Evolutionary conservation across 1,140 invertebrate species (phyloP).

Genomic region (Brachionus asplanchnoidis): DNA sequence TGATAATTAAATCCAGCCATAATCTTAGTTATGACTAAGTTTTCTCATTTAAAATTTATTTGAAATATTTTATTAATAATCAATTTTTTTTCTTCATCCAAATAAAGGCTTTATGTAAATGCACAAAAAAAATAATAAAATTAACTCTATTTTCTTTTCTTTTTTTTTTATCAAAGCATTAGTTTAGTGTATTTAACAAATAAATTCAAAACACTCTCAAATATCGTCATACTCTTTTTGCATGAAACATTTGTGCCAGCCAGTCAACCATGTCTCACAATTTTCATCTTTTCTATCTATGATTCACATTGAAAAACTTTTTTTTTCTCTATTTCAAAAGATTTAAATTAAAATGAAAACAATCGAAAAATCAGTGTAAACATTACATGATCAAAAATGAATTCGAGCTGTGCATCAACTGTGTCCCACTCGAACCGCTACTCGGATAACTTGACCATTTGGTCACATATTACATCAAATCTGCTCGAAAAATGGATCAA

Average conservation of each 20-base stretch:
- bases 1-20: conserved; percentile 24
- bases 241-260: not conserved
- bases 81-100: not conserved
- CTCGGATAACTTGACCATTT: not conserved
- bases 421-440: not conserved
- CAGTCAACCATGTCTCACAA: not conserved
- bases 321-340: not conserved
- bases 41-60: conserved; percentile 18
- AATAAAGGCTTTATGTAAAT: not conserved
- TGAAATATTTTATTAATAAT: conserved; percentile 8
- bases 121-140: not conserved
- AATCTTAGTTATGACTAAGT: conserved; percentile 13
- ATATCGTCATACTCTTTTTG: not conserved
- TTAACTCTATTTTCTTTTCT: not conserved
- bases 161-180: not conserved
- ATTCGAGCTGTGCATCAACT: not conserved
- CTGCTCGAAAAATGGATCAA: conserved; percentile 2
- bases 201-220: not conserved
- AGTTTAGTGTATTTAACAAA: not conserved
- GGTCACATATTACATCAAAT: conserved; percentile 19
- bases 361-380: not conserved
- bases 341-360: not conserved
- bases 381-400: not conserved
- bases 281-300: not conserved
- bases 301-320: not conserved